Evolutionary conservation across 2,113 vertebrate species (phyloP).

Genomic region (Papio anubis): DNA sequence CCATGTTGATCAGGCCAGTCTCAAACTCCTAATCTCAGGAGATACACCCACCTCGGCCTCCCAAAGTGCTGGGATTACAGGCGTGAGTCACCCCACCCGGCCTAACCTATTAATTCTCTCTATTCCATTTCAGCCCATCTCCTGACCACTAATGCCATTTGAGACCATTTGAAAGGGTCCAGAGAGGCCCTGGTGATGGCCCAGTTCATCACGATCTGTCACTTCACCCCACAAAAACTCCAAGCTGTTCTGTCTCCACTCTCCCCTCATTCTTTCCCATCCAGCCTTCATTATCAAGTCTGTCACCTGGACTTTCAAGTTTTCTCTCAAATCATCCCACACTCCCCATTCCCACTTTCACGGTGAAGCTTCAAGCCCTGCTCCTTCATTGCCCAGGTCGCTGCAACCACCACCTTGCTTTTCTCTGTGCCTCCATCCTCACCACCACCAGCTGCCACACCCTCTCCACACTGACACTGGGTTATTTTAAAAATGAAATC

Average conservation of each 20-base stretch:
- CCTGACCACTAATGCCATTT: background rate
- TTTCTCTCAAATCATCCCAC: background rate
- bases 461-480: background rate
- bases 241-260: background rate
- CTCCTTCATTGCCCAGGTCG: background rate
- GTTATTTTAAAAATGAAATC: background rate
- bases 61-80: too few species aligned
- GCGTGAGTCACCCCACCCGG: too few species aligned
- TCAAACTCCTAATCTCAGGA: too few species aligned
- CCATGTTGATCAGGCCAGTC: too few species aligned
- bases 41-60: too few species aligned
- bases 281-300: background rate
- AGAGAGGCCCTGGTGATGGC: background rate
- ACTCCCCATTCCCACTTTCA: background rate
- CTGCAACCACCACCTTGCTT: rapidly evolving
- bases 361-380: background rate
- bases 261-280: background rate
- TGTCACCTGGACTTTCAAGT: background rate
- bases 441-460: background rate
- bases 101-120: too few species aligned
- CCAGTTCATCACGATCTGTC: background rate
- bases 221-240: background rate
- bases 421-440: background rate
- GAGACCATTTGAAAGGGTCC: background rate
- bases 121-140: background rate